A percentile compares a stretch with the other conserved stretches of the same genome.
Conservation (phyloP, 2,113 vertebrate species). For the Notothenia coriiceps region DNA sequence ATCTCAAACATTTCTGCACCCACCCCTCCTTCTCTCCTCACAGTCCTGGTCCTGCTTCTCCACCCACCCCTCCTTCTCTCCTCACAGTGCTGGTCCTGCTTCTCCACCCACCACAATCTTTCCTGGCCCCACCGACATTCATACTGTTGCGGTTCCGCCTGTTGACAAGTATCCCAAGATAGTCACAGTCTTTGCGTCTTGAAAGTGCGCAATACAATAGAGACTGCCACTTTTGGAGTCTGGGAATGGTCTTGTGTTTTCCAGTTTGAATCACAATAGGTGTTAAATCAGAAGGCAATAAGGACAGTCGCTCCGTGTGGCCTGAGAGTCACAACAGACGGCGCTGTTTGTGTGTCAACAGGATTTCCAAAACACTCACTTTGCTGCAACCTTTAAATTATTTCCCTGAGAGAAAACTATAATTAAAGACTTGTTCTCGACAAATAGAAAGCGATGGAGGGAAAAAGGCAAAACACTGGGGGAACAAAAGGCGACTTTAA, state of each 20-base stretch:
- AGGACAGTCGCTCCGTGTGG: conserved; percentile 8
- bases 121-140: conserved; percentile 45
- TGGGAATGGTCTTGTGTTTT: not conserved
- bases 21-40: not conserved
- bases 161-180: conserved; percentile 33
- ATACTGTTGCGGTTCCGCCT: conserved; percentile 57
- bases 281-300: not conserved
- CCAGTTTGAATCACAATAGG: conserved; percentile 16
- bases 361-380: conserved; percentile 33
- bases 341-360: conserved; percentile 31
- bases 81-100: conserved; percentile 9
- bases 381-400: conserved; percentile 36
- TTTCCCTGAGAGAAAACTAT: conserved; percentile 59
- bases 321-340: conserved; percentile 9
- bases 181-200: conserved; percentile 38
- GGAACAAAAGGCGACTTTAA: conserved; percentile 21
- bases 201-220: conserved; percentile 25
- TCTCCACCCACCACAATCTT: conserved; percentile 49
- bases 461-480: conserved; percentile 9
- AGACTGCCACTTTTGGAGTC: conserved; percentile 15
- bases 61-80: conserved; percentile 2
- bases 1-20: conserved; percentile 56
- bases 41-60: not conserved
- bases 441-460: conserved; percentile 25
- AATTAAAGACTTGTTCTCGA: conserved; percentile 68